Evolutionary conservation across 2,113 vertebrate genomes (phyloP).

Genomic region (Bufo gargarizans): DNA sequence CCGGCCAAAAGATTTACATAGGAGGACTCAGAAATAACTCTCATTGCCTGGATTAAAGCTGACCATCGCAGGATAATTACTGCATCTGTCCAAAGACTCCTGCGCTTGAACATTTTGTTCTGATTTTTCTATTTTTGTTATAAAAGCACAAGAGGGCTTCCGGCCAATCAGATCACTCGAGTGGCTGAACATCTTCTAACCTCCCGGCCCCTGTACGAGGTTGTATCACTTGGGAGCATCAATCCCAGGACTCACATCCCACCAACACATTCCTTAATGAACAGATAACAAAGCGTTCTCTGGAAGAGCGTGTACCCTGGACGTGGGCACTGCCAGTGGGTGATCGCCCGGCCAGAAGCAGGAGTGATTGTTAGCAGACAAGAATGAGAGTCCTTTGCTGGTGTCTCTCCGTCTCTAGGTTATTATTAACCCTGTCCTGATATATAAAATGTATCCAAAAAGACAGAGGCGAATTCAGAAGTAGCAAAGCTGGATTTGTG

Average conservation of each 20-base stretch:
- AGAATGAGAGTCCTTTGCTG: background rate
- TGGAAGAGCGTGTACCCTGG: constrained; percentile 23
- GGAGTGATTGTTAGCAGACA: background rate
- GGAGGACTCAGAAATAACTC: constrained; percentile 35
- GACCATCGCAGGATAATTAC: constrained; percentile 50
- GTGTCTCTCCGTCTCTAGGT: background rate
- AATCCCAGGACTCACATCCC: constrained; percentile 38
- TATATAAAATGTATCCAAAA: background rate
- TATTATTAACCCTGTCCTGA: background rate
- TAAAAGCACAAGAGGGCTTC: constrained; percentile 40
- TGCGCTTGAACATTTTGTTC: constrained; percentile 44
- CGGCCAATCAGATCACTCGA: constrained; percentile 49
- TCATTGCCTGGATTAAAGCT: constrained; percentile 38
- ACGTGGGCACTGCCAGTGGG: constrained; percentile 10
- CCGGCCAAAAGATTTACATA: constrained; percentile 33
- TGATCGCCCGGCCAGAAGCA: background rate
- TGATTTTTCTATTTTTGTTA: constrained; percentile 27
- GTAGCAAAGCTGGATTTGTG: background rate
- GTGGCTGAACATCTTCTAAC: constrained; percentile 58
- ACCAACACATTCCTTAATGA: constrained; percentile 19
- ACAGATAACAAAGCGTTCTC: background rate
- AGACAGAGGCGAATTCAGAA: background rate
- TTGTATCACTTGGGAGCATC: constrained; percentile 36
- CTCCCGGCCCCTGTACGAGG: constrained; percentile 30
- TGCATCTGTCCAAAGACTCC: constrained; percentile 45